Conservation (phyloP, 1,140 invertebrate genomes). For the Lepidurus packardi region DNA sequence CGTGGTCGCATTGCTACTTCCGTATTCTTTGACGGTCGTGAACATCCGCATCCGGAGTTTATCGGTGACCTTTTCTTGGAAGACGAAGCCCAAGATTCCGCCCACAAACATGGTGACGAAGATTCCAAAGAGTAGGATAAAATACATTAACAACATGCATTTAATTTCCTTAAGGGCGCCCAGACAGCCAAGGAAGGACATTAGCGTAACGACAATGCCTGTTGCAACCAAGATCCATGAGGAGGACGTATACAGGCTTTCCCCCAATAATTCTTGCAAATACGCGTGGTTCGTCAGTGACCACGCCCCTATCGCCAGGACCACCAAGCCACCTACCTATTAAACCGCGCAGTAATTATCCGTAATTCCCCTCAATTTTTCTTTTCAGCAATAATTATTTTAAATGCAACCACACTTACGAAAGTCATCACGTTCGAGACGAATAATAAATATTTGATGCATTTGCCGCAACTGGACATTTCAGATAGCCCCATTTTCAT, state of each 20-base stretch:
- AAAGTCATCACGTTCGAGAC: constrained; percentile 46
- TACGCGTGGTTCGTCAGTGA: constrained; percentile 73
- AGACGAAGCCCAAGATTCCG: constrained; percentile 81
- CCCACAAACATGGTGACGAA: constrained; percentile 82
- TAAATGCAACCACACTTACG: constrained; percentile 40
- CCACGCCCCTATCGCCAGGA: constrained; percentile 71
- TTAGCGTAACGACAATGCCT: constrained; percentile 65
- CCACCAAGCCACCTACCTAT: constrained; percentile 68
- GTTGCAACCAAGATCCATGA: constrained; percentile 73
- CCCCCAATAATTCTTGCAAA: constrained; percentile 71
- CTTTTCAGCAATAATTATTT: neutral
- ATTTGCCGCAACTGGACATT: constrained; percentile 46
- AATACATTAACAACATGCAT: constrained; percentile 81
- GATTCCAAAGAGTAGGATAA: constrained; percentile 74
- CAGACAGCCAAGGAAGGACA: constrained; percentile 77
- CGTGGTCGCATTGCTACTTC: constrained; percentile 69
- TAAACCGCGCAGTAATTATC: constrained; percentile 37
- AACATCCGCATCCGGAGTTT: constrained; percentile 35
- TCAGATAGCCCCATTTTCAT: constrained; percentile 30
- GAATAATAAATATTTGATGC: constrained; percentile 46
- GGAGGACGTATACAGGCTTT: constrained; percentile 72
- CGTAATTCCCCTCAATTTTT: constrained; percentile 28
- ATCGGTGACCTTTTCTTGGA: constrained; percentile 65
- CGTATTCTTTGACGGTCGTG: constrained; percentile 54
- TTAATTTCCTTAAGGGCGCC: constrained; percentile 81